Evolutionary conservation across 2,888 invertebrate genomes (phyloP), one percentile per base, ranked within the genome.

Genomic region (Euzetes globulus): DNA sequence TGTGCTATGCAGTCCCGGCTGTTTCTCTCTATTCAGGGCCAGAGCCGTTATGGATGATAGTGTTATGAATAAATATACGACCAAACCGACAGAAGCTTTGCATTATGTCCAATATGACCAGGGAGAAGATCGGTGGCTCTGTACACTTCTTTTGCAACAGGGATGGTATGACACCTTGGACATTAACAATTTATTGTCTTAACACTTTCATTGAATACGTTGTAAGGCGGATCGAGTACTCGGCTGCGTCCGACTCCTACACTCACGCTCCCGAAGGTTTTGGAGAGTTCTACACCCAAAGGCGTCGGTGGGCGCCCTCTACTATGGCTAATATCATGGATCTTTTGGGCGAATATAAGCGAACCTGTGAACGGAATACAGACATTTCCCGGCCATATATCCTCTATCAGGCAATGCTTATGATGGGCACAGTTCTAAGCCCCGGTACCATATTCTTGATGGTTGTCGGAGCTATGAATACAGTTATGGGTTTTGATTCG

Each of bases 51-150:
- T 94, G 92, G 91, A 92, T 79, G 89, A 91, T 81, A 91, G 91
- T 80, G 92, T 94, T 0, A 91, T 94, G 90, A 88, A 87, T 80
- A 91, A 89, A 80, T 94, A 95, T 81, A 93, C 94, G 0, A 88
- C 90, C 0, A 87, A 88, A 77, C 87, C 90, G 0, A 85, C 86
- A 75, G 79, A 78, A 65, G 75, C 78, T 2, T 78, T 83, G n/a
- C 85, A 85, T 78, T 85, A 82, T 78, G 85, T 86, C 1, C 85
- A 86, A 80, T 86, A 85, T 79, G 85, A 85, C 81, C 85, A 85
- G 80, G 85, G 96, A 63, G 98, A 99, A 86, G 98, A 99, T 87
- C 90, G 98, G 83, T 99, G 98, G 98, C 86, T 99, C 75, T 98
- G 98, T 82, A 99, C 98, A 0, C 85, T 99, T 60, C 85, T 99